These are phyloP conservation scores for Drosophila paramelanica DNA, from an alignment of 2,888 invertebrate genomes.

Conservation along the genomic window DNA sequence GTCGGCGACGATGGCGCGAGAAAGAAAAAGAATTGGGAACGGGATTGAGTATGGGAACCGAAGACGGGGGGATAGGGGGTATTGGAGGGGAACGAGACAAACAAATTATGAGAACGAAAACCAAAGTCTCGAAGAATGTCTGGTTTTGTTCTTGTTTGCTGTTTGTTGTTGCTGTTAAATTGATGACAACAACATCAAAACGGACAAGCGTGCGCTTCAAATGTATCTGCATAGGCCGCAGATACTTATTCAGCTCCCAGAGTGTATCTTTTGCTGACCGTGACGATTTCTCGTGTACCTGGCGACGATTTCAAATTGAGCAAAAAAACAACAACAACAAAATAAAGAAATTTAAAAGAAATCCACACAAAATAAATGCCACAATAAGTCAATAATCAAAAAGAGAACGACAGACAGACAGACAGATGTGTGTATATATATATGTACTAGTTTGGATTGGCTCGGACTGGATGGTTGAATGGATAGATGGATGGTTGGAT, in stretches of 20 bases:
- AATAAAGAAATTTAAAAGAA: conserved; percentile 20
- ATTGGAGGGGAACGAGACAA: conserved; percentile 38
- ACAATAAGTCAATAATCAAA: conserved; percentile 79
- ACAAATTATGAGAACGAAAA: conserved; percentile 79
- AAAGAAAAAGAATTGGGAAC: conserved; percentile 56
- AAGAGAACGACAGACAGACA: conserved; percentile 42
- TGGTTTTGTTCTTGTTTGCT: conserved; percentile 53
- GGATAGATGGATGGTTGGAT: conserved; percentile 24
- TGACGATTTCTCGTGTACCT: conserved; percentile 75
- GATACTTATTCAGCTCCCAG: conserved; percentile 45
- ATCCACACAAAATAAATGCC: conserved; percentile 42
- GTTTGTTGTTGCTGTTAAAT: conserved; percentile 64
- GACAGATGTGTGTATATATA: conserved; percentile 33
- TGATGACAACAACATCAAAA: conserved; percentile 80
- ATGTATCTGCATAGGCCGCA: conserved; percentile 72
- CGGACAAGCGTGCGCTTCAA: conserved; percentile 80
- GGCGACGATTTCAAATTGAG: conserved; percentile 56
- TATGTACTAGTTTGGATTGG: conserved; percentile 32
- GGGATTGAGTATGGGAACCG: conserved; percentile 54
- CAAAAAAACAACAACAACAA: conserved; percentile 36
- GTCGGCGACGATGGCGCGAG: conserved; percentile 58
- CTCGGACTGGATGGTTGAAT: conserved; percentile 8
- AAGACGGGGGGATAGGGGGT: conserved; percentile 3
- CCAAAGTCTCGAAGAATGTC: conserved; percentile 71
- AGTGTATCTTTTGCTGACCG: conserved; percentile 64